Evolutionary conservation across 1,140 invertebrate species (phyloP), one percentile per base, ranked within the genome.

Genomic region (Drosophila bocqueti): DNA sequence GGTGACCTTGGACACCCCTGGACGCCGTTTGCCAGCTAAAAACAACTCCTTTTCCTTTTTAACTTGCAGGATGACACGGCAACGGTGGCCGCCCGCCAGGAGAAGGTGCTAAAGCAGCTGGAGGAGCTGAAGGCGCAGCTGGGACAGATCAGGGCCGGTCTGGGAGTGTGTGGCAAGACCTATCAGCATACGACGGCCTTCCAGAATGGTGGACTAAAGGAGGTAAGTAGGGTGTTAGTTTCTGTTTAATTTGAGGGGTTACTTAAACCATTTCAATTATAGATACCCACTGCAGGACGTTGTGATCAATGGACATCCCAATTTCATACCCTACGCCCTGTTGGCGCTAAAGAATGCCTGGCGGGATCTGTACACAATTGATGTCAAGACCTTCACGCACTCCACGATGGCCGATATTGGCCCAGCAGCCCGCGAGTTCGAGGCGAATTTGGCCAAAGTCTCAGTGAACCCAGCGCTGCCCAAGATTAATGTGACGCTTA

Each of bases 301-400:
- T 15, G 92, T 93, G 16, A 79, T 93, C 40, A 93, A 93, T 68
- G 92, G 86, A 6, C 92, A 93, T 80, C 92, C 92, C 21, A 92
- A 92, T 50, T 92, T 92, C n/a, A 91, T 93, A 79, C 92, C 92
- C 4, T 93, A 92, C n/a, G 89, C 86, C 7, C 36, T 93, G 52
- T 73, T 93, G 67, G 92, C 91, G 1, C 38, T 93, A 8, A 93
- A 93, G 40, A 93, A 93, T 64, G 89, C 85, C 8, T 93, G 92
- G 92, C 78, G 83, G 10, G 63, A 90, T 61, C 45, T 83, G 26
- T 92, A 87, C 57, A 84, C 82, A 5, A 82, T 93, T 46, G 81
- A 93, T 59, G 84, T 92, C n/a, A 92, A 91, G 62, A 89, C 84
- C 13, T 93, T 85, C 46, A 91, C 90, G 47, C 92, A 93, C 64